phyloP scores from a whole-genome alignment of 2,113 vertebrate genomes.

The Zapus hudsonius region DNA sequence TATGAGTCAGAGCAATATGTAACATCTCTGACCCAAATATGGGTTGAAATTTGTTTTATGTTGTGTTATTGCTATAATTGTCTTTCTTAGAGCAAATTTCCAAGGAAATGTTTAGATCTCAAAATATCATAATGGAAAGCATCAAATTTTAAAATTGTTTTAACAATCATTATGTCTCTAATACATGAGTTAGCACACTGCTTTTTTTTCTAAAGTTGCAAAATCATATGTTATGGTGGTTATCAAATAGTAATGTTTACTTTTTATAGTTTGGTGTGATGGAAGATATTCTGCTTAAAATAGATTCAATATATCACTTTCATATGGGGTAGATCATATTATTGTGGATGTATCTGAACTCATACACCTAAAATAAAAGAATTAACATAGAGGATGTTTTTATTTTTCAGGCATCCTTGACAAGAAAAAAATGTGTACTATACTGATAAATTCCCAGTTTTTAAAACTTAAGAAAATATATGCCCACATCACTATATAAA shows the following conservation, averaged over 20 bases:
- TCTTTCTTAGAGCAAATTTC: constrained; percentile 6
- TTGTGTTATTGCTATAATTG: constrained; percentile 42
- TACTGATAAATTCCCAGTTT: background rate
- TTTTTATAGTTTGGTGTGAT: background rate
- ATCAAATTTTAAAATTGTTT: background rate
- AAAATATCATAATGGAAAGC: constrained; percentile 30
- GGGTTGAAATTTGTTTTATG: constrained; percentile 25
- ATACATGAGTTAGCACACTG: constrained; percentile 8
- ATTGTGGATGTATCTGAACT: background rate
- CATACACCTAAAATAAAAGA: constrained; percentile 14
- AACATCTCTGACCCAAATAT: constrained; percentile 7
- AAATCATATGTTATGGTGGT: background rate
- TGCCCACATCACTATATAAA: background rate
- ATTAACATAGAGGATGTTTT: background rate
- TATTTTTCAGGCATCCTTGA: background rate
- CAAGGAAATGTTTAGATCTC: background rate
- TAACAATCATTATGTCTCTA: constrained; percentile 19
- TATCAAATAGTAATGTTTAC: background rate
- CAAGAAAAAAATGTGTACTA: background rate
- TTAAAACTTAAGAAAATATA: background rate
- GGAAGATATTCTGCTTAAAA: background rate
- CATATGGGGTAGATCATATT: background rate
- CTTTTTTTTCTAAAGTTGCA: constrained; percentile 12
- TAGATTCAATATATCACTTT: constrained; percentile 12
- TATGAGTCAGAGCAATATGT: constrained; percentile 15